Conservation (phyloP, 30 jellyfish, hydroid and myxozoan species). For the Pseudorhiza aurosa region DNA sequence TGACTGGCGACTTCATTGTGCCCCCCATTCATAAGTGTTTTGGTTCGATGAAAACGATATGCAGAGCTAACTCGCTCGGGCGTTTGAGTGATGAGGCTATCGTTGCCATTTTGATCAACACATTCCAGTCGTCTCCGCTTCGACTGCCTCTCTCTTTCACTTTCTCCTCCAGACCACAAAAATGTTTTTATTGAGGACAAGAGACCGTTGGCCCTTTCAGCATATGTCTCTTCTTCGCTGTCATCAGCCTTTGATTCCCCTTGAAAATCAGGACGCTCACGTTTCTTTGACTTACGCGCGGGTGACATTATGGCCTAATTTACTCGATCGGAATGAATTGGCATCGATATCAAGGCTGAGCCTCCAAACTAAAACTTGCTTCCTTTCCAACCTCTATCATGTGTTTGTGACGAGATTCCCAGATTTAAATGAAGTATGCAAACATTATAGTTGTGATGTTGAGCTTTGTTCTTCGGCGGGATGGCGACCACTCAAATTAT, state of each 20-base stretch:
- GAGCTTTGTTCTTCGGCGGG: not conserved
- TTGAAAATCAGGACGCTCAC: slow-evolving; percentile 59
- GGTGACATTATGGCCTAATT: slow-evolving; percentile 79
- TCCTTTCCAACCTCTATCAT: not conserved
- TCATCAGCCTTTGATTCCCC: slow-evolving; percentile 52
- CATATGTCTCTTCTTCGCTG: slow-evolving; percentile 37
- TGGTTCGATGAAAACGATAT: slow-evolving; percentile 6
- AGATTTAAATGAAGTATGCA: not conserved
- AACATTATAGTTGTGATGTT: not conserved
- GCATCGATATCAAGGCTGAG: slow-evolving; percentile 23
- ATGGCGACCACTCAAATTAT: slow-evolving; percentile 4
- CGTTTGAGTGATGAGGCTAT: slow-evolving; percentile 52
- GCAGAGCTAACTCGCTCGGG: slow-evolving; percentile 51
- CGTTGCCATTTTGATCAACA: slow-evolving; percentile 81
- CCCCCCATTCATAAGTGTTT: slow-evolving; percentile 17
- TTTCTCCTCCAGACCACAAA: slow-evolving; percentile 77
- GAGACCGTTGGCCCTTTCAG: slow-evolving; percentile 59
- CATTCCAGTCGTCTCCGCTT: slow-evolving; percentile 56
- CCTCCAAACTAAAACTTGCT: not conserved
- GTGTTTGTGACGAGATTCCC: not conserved
- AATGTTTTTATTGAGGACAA: slow-evolving; percentile 76
- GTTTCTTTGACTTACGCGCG: slow-evolving; percentile 75
- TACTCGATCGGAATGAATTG: slow-evolving; percentile 18
- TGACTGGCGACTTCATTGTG: slow-evolving; percentile 1
- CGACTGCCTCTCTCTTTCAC: slow-evolving; percentile 40